Conservation (phyloP, 37 sponge, comb jelly and placozoan genomes). For the Eunapius fragilis region DNA sequence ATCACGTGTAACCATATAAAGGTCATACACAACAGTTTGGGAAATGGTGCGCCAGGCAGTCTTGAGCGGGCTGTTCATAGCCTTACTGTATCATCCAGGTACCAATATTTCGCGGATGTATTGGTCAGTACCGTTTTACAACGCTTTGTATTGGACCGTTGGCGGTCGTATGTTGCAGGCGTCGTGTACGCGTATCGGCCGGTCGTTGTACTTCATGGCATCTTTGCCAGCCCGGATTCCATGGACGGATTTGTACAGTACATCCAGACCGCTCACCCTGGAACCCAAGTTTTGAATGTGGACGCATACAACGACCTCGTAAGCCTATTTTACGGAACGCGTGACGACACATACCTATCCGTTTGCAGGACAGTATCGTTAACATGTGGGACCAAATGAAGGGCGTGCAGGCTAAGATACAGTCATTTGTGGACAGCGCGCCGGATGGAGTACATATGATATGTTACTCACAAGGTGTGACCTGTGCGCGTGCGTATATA, state of each 20-base stretch:
- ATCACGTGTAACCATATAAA: no score
- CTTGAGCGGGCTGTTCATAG: no score
- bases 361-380: slow-evolving; percentile 4
- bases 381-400: slow-evolving; percentile 69
- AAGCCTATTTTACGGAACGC: background rate
- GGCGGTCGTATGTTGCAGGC: background rate
- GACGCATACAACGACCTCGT: slow-evolving; percentile 41
- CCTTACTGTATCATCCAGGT: no score
- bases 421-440: slow-evolving; percentile 47
- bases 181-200: slow-evolving; percentile 48
- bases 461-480: slow-evolving; percentile 80
- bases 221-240: slow-evolving; percentile 21
- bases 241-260: slow-evolving; percentile 44
- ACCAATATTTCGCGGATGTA: no score
- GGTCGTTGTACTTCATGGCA: slow-evolving; percentile 85
- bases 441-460: slow-evolving; percentile 74
- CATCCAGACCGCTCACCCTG: slow-evolving; percentile 70
- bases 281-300: slow-evolving; percentile 69
- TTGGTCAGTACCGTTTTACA: no score
- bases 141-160: no score
- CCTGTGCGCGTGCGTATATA: background rate
- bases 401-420: slow-evolving; percentile 47
- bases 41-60: no score
- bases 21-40: no score
- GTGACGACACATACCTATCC: background rate